Conservation (phyloP, 1,140 invertebrate species). For the Calliopsis andreniformis region DNA sequence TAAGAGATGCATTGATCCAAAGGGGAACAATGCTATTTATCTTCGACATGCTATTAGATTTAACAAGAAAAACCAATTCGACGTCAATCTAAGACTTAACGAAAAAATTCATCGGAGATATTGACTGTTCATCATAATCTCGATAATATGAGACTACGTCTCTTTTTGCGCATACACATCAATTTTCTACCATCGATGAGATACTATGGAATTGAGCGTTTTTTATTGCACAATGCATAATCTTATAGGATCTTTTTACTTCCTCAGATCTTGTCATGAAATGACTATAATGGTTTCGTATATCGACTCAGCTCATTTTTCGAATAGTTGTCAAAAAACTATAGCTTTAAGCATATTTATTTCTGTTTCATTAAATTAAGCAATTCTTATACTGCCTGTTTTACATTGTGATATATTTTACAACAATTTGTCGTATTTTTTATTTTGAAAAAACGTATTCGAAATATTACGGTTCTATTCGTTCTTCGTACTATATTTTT, state of each 20-base stretch:
- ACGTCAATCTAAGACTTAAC: constrained; percentile 43
- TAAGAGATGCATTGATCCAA: constrained; percentile 39
- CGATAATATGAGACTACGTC: constrained; percentile 48
- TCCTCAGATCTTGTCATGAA: constrained; percentile 72
- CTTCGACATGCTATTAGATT: constrained; percentile 43
- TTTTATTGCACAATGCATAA: constrained; percentile 67
- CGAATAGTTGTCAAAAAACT: constrained; percentile 38
- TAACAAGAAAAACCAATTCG: constrained; percentile 41
- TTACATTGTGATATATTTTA: background rate
- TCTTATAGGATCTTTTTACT: constrained; percentile 61
- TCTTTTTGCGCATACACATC: constrained; percentile 53
- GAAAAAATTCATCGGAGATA: constrained; percentile 34
- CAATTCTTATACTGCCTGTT: background rate
- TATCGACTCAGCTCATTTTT: constrained; percentile 61
- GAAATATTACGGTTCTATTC: background rate
- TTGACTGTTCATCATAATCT: constrained; percentile 51
- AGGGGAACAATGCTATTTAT: constrained; percentile 11
- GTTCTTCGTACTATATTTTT: background rate
- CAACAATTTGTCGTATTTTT: constrained; percentile 2
- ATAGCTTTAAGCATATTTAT: constrained; percentile 59
- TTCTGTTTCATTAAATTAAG: constrained; percentile 30
- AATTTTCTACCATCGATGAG: constrained; percentile 72
- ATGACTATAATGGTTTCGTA: constrained; percentile 76
- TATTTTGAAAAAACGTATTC: background rate
- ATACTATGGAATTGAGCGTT: constrained; percentile 73